A percentile compares a stretch with the other conserved stretches of the same genome.
phyloP scores from a whole-genome alignment of 2,888 invertebrate genomes.

The Galeopsomyia nigrocyanea region DNA sequence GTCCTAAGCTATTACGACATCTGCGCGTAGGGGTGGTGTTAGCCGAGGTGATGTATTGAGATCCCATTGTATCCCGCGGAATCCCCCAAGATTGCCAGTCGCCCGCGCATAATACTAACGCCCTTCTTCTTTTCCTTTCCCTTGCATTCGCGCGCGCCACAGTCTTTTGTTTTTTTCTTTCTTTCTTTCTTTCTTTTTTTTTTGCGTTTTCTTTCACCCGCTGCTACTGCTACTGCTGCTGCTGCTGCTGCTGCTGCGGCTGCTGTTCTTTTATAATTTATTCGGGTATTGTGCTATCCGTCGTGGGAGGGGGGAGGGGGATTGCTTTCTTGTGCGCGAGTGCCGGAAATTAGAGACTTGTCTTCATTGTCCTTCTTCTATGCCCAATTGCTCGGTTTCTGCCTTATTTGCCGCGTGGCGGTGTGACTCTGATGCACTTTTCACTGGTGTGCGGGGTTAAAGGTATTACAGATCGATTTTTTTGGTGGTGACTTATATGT shows the following conservation, averaged over 20 bases:
- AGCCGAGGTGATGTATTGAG: conserved; percentile 69
- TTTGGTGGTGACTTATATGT: no score
- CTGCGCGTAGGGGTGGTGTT: conserved; percentile 57
- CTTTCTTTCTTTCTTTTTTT: conserved; percentile 29
- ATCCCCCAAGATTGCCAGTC: conserved; percentile 69
- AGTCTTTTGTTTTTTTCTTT: neutral
- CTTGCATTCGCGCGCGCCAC: conserved; percentile 42
- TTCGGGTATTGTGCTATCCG: conserved; percentile 14
- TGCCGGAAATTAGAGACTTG: no score
- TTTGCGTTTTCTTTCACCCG: neutral
- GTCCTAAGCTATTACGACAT: conserved; percentile 67
- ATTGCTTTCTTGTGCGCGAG: neutral
- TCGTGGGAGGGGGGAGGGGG: no score
- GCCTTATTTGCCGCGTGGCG: no score
- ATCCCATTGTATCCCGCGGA: conserved; percentile 69
- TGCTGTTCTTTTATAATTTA: conserved; percentile 26
- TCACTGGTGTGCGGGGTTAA: no score
- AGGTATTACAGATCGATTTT: no score
- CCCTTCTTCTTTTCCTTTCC: conserved; percentile 2
- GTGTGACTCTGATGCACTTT: no score
- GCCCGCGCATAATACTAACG: conserved; percentile 51
- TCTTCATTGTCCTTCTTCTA: no score
- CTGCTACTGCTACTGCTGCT: neutral
- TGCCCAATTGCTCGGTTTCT: no score
- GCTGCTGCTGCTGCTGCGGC: conserved; percentile 7